Evolutionary conservation across 2,888 invertebrate species (phyloP), one percentile per base, ranked within the genome.

Genomic region (Prostheceraeus crozeri): DNA sequence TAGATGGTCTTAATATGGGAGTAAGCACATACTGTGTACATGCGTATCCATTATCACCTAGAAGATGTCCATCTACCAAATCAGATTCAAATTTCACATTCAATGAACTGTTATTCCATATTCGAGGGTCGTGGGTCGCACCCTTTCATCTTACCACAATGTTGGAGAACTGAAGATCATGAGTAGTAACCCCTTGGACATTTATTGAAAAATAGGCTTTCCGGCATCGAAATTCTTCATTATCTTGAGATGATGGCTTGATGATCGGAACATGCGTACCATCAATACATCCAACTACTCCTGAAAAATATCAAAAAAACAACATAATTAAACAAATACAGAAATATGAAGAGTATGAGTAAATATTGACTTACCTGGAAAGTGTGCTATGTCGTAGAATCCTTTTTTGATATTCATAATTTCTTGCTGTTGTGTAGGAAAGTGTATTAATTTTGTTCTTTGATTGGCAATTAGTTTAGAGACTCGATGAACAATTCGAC

Each of bases 401-500:
- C n/a, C n/a, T n/a, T n/a, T n/a, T n/a, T n/a, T n/a, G n/a, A n/a
- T n/a, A n/a, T n/a, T n/a, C n/a, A n/a, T n/a, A n/a, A n/a, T n/a
- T n/a, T n/a, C n/a, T n/a, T n/a, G n/a, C n/a, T n/a, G n/a, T n/a
- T n/a, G n/a, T n/a, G n/a, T n/a, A 48, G 48, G 48, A n/a, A n/a
- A n/a, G n/a, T n/a, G n/a, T 4, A 48, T 48, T 23, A 28, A 48
- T 28, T 48, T 48, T 28, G 48, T 23, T 48, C 48, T 6, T 28
- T 28, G 48, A 28, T 48, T n/a, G 28, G 48, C 33, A 33, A 33
- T 33, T 33, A 33, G 33, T 10, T 8, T 33, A 10, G 33, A 4
- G 28, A 48, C 28, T 48, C 48, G 25, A 30, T 48, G 48, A 48
- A 48, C 28, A 48, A 48, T 48, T 19, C 14, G 48, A 48, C 48